A percentile compares a stretch with the other conserved stretches of the same genome.
These are phyloP conservation scores for Apostichopus californicus DNA, from an alignment of 35 echinoderm and acorn worm species.

Conservation along the genomic window DNA sequence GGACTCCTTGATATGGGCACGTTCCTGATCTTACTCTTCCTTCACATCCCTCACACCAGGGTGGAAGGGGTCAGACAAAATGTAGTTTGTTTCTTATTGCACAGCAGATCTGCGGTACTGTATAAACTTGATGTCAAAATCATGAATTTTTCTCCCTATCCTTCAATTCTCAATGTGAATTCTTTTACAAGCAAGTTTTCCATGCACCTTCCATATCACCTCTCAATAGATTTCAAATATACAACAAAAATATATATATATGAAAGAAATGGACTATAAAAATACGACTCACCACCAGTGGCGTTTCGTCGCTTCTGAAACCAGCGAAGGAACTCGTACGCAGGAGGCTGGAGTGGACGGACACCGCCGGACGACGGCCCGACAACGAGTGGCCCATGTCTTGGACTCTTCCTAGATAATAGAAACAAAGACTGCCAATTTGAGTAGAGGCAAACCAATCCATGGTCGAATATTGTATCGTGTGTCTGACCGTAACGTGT, in stretches of 20 bases:
- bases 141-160: too few relatives aligned
- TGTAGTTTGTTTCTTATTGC: too few relatives aligned
- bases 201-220: not conserved
- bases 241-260: not conserved
- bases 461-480: slow-evolving; percentile 27
- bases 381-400: slow-evolving; percentile 70
- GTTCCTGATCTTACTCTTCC: too few relatives aligned
- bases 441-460: slow-evolving; percentile 68
- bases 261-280: not conserved
- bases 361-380: slow-evolving; percentile 38
- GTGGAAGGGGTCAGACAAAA: too few relatives aligned
- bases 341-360: slow-evolving; percentile 68
- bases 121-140: too few relatives aligned
- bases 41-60: too few relatives aligned
- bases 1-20: too few relatives aligned
- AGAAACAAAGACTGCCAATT: slow-evolving; percentile 63
- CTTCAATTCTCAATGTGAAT: not conserved
- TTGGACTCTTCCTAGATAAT: slow-evolving; percentile 76
- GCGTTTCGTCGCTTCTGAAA: slow-evolving; percentile 54
- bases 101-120: too few relatives aligned
- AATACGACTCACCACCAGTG: not conserved
- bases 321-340: slow-evolving; percentile 73
- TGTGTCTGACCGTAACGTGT: slow-evolving; percentile 9
- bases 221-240: not conserved
- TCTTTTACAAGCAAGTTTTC: not conserved